phyloP scores from a whole-genome alignment of 2,888 invertebrate species.

The Chorisops tibialis region DNA sequence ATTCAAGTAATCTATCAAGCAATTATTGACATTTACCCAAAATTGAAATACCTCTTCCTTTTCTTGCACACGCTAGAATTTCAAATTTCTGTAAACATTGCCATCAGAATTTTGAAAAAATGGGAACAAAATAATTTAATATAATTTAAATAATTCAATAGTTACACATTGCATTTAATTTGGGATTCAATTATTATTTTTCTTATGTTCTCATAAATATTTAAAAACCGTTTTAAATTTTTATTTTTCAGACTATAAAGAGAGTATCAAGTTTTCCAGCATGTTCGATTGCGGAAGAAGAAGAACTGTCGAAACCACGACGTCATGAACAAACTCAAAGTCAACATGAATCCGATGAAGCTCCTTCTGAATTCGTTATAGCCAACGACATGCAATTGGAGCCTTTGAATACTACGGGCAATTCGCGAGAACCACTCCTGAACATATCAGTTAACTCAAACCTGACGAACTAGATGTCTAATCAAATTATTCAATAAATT shows the following conservation, averaged over 20 bases:
- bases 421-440: conserved; percentile 63
- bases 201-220: too few species aligned
- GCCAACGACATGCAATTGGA: not conserved
- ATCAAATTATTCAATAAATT: too few species aligned
- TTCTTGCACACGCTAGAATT: too few species aligned
- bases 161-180: too few species aligned
- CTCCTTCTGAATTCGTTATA: conserved; percentile 43
- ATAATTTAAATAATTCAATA: too few species aligned
- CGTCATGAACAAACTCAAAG: conserved; percentile 62
- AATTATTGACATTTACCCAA: too few species aligned
- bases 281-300: conserved; percentile 49
- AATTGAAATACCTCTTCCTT: too few species aligned
- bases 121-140: too few species aligned
- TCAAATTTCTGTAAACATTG: too few species aligned
- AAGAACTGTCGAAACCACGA: conserved; percentile 46
- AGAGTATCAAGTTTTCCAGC: conserved; percentile 70
- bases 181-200: not conserved
- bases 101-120: too few species aligned
- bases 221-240: too few species aligned
- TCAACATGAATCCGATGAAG: conserved; percentile 59
- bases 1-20: too few species aligned
- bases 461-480: not conserved
- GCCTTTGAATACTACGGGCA: conserved; percentile 49
- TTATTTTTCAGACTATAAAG: conserved; percentile 56
- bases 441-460: conserved; percentile 44